These are phyloP conservation scores for Macquaria ambigua DNA, from an alignment of 2,113 vertebrate genomes.

Conservation along the genomic window DNA sequence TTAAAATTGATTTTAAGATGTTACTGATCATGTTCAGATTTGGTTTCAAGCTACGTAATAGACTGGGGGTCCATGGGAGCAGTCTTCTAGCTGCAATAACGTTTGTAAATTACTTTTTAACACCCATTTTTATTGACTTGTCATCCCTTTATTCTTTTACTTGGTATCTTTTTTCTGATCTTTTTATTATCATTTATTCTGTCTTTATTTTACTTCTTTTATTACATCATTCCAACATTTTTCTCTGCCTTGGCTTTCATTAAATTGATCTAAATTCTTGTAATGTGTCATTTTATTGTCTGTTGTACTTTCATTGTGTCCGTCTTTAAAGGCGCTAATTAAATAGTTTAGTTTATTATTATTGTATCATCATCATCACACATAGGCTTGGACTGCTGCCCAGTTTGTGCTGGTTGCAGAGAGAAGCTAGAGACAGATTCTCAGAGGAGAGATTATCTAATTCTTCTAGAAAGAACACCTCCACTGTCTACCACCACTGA, in stretches of 20 bases:
- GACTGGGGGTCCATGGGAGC: neutral
- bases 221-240: no score
- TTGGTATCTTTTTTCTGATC: neutral
- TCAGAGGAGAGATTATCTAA: slow-evolving; percentile 39
- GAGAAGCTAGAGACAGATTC: slow-evolving; percentile 30
- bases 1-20: slow-evolving; percentile 27
- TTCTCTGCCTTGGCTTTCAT: neutral
- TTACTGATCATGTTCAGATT: slow-evolving; percentile 3
- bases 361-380: slow-evolving; percentile 22
- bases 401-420: slow-evolving; percentile 12
- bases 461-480: slow-evolving; percentile 29
- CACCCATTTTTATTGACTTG: neutral
- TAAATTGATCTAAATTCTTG: neutral
- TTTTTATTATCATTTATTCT: neutral
- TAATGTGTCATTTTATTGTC: neutral
- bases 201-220: neutral
- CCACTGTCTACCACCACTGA: slow-evolving; percentile 30
- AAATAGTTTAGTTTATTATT: slow-evolving; percentile 9
- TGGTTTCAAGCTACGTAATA: neutral
- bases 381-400: slow-evolving; percentile 7
- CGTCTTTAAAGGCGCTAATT: neutral
- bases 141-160: neutral
- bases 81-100: neutral
- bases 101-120: slow-evolving; percentile 8
- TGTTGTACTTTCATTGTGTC: no score